Conservation (phyloP, 2,113 vertebrate genomes). For the Dipodomys merriami region DNA sequence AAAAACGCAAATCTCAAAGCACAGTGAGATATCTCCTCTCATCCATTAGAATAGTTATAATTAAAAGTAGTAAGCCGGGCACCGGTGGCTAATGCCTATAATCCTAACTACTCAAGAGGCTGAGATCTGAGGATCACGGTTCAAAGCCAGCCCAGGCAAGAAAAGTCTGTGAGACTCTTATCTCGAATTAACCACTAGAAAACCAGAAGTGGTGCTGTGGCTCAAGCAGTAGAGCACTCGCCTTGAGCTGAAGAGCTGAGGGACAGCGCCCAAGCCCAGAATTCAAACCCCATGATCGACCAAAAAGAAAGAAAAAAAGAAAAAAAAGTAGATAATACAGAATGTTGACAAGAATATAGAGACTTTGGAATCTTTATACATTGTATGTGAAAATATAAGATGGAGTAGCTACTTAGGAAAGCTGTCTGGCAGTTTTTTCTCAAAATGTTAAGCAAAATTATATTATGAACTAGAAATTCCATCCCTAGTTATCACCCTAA, state of each 20-base stretch:
- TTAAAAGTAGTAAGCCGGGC: neutral
- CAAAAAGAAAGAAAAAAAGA: no score
- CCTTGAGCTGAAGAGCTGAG: no score
- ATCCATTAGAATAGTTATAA: neutral
- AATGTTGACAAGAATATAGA: neutral
- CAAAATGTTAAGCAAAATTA: conserved; percentile 15
- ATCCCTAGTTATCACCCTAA: neutral
- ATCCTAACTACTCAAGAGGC: no score
- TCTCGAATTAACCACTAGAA: no score
- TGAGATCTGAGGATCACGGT: no score
- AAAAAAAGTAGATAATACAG: neutral
- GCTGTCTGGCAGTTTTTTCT: neutral
- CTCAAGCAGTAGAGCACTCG: no score
- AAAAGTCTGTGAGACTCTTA: no score
- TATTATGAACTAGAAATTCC: neutral
- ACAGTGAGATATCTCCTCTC: neutral
- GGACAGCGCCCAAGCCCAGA: no score
- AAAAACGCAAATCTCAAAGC: neutral
- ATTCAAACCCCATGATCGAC: no score
- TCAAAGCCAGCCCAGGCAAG: no score
- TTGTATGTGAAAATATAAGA: neutral
- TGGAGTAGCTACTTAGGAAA: neutral
- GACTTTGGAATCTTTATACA: neutral
- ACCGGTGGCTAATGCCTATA: no score
- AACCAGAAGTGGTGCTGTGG: no score